Evolutionary conservation across 2,797 vertebrate genomes (phyloP).

Genomic region (Prionace glauca): DNA sequence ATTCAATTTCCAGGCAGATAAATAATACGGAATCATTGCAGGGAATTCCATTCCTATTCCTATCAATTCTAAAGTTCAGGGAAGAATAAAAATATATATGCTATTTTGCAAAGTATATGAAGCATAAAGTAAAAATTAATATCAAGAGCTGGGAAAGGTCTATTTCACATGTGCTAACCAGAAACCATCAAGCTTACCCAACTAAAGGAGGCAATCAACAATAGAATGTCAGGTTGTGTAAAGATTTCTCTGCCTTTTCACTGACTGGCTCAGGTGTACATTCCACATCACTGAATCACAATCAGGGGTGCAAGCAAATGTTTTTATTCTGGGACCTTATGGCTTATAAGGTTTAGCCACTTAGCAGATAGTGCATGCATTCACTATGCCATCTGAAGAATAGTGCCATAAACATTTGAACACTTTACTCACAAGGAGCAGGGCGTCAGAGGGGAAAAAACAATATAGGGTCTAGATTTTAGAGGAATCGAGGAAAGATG

Average conservation of each 20-base stretch:
- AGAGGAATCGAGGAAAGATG: too few relatives aligned
- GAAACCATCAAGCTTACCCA: neutral
- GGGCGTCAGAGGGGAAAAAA: too few relatives aligned
- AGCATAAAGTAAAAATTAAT: neutral
- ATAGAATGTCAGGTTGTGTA: neutral
- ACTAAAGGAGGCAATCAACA: neutral
- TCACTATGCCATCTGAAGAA: neutral
- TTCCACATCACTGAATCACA: neutral
- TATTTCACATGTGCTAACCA: neutral
- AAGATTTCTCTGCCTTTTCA: neutral
- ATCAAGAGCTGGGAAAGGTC: neutral
- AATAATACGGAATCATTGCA: neutral
- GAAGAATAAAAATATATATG: neutral
- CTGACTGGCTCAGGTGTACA: neutral
- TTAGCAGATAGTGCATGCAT: neutral
- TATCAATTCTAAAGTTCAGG: neutral
- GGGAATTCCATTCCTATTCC: neutral
- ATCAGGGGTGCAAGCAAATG: neutral
- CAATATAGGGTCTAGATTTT: too few relatives aligned
- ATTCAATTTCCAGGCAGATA: neutral
- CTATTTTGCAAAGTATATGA: neutral
- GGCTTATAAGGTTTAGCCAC: neutral
- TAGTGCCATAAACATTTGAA: neutral
- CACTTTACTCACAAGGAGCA: neutral
- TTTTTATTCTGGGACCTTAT: neutral